Base-by-base conservation (phyloP, 2,113 vertebrate genomes). In the Penelope pileata region DNA sequence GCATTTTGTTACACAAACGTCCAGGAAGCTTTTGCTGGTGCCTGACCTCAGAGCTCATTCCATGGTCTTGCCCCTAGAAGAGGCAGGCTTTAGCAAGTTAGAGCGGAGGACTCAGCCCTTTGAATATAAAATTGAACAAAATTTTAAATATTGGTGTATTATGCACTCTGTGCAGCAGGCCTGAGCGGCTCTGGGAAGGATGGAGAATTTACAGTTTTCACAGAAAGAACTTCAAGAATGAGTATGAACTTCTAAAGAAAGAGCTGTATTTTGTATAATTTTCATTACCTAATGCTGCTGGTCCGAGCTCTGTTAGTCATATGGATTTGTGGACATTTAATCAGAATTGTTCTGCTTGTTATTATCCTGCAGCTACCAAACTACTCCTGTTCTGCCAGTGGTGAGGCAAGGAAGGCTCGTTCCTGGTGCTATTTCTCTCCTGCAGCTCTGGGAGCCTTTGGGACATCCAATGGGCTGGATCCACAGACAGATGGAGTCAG, bases 171-270 rank as follows among this genome's bases (percentile, higher is more conserved):
- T 67, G 56, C 68, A 69, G 63, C 43, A 48, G 56, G 45, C 13
- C 47, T 60, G 58, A 48, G 74, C 68, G 53, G 42, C 68, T 72
- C 24, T 29, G 60, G 45, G 23, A 87, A 77, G 40, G 62, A 87
- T 38, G 23, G 3, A 73, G 32, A 29, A 29, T 63, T 92, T 73
- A 42, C 2, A 16, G 34, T 76, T 91, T 84, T 40, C 84, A 66
- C n/a, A 62, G 58, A 50, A 92, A 77, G 36, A 67, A 89, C 32
- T 79, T 83, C 59, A 76, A 83, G 78, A 50, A 22, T 4, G 4
- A 87, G 42, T 32, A 90, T 88, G 83, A 67, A 70, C 34, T 90
- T 74, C 75, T 85, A 83, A 91, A 95, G 67, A 47, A 92, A 90
- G 87, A 56, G 36, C 47, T 81, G 18, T 66, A 48, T 88, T 90